Evolutionary conservation across 2,113 vertebrate species (phyloP), one percentile per base, ranked within the genome.

Genomic region (Pseudorhombus dupliciocellatus): DNA sequence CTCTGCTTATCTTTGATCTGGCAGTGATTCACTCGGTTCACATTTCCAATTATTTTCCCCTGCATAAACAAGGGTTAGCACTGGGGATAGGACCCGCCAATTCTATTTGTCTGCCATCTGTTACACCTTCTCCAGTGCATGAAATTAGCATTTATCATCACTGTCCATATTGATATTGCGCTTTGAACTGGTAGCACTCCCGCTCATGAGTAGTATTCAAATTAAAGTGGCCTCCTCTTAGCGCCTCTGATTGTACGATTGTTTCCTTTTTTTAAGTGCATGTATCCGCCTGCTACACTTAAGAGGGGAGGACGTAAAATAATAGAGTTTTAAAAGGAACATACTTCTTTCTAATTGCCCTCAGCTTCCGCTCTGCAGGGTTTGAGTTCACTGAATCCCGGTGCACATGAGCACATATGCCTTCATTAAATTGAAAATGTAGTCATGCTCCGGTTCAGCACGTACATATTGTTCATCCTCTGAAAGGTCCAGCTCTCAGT

Each of bases 371-470:
- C 44, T 67, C 58, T 34, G 60, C 25, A 52, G 55, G 8, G 22
- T 71, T 70, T 74, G 48, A 44, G 53, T 31, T 18, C 42, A 53
- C 55, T 79, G 67, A 83, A 85, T 87, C 48, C 44, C 63, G 67
- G 9, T 9, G 57, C 73, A 84, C 58, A 51, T 53, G 42, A 60
- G 63, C 5, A 12, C 52, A 68, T 62, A 62, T 60, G 57, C 67
- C 87, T 59, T 77, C 62, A 86, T 85, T 88, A 75, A 67, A 82
- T 78, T 57, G 48, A 57, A 82, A 84, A 84, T 62, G 54, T 73
- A 44, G 76, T 53, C 70, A 37, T 53, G 71, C 75, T 66, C 55
- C 67, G 57, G 73, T 76, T 66, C 77, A 67, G 44, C 59, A 81
- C 75, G 8, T 69, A 70, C 73, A 59, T 68, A 73, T 70, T 73